These are phyloP conservation scores for Phalangium opilio DNA, from an alignment of 2,888 invertebrate genomes.

Conservation along the genomic window DNA sequence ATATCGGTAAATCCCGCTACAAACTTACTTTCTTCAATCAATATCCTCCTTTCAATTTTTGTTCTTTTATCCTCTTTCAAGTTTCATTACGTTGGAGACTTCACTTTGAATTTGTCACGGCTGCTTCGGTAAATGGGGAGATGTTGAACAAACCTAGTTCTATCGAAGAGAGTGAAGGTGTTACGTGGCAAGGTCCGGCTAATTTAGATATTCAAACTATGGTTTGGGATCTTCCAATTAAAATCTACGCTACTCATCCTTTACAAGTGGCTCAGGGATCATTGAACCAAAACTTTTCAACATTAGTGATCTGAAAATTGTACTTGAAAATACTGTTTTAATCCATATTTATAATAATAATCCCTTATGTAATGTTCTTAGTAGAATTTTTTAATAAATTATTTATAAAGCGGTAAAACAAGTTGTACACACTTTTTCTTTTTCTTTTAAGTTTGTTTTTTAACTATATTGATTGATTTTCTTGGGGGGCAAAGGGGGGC, in stretches of 20 bases:
- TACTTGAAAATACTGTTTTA: too few species aligned
- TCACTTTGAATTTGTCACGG: slow-evolving; percentile 94
- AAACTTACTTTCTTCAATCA: slow-evolving; percentile 1
- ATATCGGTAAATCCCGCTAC: slow-evolving; percentile 46
- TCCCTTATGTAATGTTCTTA: too few species aligned
- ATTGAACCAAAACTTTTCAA: slow-evolving; percentile 3
- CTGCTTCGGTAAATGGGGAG: slow-evolving; percentile 32
- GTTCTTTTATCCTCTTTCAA: slow-evolving; percentile 32
- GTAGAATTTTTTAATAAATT: too few species aligned
- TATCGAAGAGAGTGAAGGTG: slow-evolving; percentile 37
- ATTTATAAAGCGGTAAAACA: too few species aligned
- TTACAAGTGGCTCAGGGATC: slow-evolving; percentile 21
- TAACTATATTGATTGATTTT: too few species aligned
- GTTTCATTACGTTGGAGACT: slow-evolving; percentile 82
- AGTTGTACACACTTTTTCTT: too few species aligned
- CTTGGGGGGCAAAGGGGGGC: too few species aligned
- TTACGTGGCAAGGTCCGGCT: slow-evolving; percentile 65
- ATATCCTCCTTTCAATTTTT: not conserved
- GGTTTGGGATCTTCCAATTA: slow-evolving; percentile 95
- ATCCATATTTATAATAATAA: too few species aligned
- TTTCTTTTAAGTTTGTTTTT: too few species aligned
- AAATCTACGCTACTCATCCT: slow-evolving; percentile 80
- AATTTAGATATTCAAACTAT: slow-evolving; percentile 88
- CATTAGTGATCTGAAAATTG: too few species aligned
- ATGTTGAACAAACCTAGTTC: slow-evolving; percentile 34